Evolutionary conservation across 2,113 vertebrate genomes (phyloP), one percentile per base, ranked within the genome.

Genomic region (Nerophis ophidion): DNA sequence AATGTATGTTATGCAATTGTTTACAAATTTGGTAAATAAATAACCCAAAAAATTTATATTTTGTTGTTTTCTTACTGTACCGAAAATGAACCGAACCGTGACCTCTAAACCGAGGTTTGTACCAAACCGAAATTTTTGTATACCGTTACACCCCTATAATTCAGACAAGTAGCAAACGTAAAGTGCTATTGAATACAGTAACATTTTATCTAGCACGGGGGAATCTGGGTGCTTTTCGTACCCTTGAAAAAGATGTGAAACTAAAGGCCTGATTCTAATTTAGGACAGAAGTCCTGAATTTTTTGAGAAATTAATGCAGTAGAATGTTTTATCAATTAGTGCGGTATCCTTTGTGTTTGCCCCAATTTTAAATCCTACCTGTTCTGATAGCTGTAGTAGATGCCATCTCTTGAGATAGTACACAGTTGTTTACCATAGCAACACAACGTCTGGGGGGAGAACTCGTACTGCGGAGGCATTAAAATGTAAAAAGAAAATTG

Each of bases 371-470:
- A 38, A 14, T 8, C 62, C 81, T 84, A 99, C 97, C 97, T 96
- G 81, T 99, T 99, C 86, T 99, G 97, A 88, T 98, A 99, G 87
- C 97, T 99, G 92, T 92, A 99, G 87, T 99, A 99, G 71, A 96
- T 95, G 52, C 95, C 94, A 12, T 99, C 97, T 1, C 97, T 92
- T 70, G 96, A 94, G 84, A 99, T 99, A 35, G 97, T 99, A 72
- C 97, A 99, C 52, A 99, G 76, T 81, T 99, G 96, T 86, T 99
- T 99, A 62, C 97, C 97, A 0, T 99, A 99, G 84, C 97, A 99
- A 86, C 96, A 99, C 73, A 99, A 88, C 7, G 96, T 99, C 87
- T 99, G 97, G 12, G 97, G 97, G 65, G 97, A 99, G 81, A 98
- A 99, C 84, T 99, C 97, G 34, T 92, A 98, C 97, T 99, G 92